These are phyloP conservation scores for Tamias sibiricus DNA, from an alignment of 2,113 vertebrate species.

Conservation along the genomic window DNA sequence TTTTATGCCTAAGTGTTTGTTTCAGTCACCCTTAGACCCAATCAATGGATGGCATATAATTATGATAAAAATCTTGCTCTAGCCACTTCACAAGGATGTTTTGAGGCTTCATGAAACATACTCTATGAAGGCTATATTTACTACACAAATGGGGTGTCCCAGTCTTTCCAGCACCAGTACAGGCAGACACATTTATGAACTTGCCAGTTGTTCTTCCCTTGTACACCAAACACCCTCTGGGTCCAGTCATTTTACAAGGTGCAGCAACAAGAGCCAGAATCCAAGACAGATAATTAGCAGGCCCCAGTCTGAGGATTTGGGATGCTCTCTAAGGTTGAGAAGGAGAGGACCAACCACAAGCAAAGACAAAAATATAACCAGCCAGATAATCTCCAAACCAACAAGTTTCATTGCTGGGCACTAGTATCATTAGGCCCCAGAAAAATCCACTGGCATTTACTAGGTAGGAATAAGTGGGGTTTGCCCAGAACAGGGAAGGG, in stretches of 20 bases:
- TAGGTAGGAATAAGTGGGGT: background rate
- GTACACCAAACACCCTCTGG: background rate
- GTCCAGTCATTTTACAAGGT: slow-evolving; percentile 6
- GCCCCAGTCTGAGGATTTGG: background rate
- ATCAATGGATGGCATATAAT: slow-evolving; percentile 7
- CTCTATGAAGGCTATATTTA: background rate
- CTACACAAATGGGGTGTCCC: background rate
- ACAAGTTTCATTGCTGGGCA: background rate
- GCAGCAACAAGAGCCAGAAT: background rate
- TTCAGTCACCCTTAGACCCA: background rate
- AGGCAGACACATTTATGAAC: background rate
- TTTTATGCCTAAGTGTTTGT: background rate
- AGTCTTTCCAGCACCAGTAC: background rate
- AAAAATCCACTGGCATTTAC: background rate
- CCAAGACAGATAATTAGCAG: background rate
- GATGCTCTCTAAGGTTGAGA: background rate
- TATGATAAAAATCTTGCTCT: slow-evolving; percentile 1
- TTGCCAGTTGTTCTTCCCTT: background rate
- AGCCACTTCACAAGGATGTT: slow-evolving; percentile 47
- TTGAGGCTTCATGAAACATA: background rate
- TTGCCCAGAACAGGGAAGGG: background rate
- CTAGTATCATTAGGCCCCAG: background rate
- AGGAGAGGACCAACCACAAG: background rate
- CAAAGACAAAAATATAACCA: background rate
- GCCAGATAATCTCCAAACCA: background rate